A percentile compares a stretch with the other conserved stretches of the same genome.
phyloP scores from a whole-genome alignment of 2,888 invertebrate species.

The Calameuta idolon region DNA sequence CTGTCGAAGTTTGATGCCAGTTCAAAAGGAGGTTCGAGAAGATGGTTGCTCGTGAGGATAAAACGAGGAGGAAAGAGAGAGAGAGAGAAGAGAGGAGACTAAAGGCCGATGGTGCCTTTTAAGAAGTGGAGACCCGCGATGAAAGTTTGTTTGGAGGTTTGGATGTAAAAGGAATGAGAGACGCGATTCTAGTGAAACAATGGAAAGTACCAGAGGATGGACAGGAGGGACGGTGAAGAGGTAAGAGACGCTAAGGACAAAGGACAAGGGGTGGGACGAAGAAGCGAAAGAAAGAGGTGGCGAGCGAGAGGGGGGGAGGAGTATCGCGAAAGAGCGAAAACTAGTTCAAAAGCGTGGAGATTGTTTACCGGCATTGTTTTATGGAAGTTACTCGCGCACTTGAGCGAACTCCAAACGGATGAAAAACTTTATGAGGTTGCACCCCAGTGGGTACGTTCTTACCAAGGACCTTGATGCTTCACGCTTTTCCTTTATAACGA shows the following conservation, averaged over 20 bases:
- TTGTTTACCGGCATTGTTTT: constrained; percentile 33
- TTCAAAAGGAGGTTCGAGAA: neutral
- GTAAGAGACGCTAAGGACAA: constrained; percentile 1
- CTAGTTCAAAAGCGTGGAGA: constrained; percentile 29
- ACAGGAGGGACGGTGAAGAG: constrained; percentile 1
- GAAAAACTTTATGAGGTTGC: constrained; percentile 14
- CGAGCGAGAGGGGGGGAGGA: constrained; percentile 12
- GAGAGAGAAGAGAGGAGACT: neutral
- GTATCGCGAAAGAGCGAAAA: constrained; percentile 30
- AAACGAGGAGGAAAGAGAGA: neutral
- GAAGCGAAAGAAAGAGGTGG: neutral
- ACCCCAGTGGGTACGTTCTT: neutral
- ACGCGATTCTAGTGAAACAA: neutral
- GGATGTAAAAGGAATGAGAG: neutral
- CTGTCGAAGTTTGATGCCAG: neutral
- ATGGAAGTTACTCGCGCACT: constrained; percentile 25
- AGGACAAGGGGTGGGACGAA: neutral
- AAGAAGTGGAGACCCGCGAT: neutral
- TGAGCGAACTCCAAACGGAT: constrained; percentile 27
- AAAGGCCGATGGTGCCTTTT: neutral
- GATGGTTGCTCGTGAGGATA: neutral
- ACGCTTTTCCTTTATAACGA: neutral
- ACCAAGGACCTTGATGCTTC: neutral
- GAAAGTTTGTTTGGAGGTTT: neutral
- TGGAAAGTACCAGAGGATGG: constrained; percentile 11